phyloP scores from a whole-genome alignment of 2,888 invertebrate species.

The Yponomeuta plumbellus region DNA sequence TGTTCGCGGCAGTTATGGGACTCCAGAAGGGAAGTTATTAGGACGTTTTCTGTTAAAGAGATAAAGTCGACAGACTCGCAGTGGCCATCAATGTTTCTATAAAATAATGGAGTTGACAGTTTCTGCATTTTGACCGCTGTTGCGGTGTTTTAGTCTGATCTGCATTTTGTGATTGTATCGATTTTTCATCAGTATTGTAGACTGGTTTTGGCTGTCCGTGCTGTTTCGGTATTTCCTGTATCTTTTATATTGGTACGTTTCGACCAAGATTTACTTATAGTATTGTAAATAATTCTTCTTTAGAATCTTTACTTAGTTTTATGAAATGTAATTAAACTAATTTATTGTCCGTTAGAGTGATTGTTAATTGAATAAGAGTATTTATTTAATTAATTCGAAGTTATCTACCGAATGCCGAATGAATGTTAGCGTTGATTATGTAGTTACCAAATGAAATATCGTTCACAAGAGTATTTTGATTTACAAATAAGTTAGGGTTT shows the following conservation, averaged over 20 bases:
- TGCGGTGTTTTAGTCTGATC: not conserved
- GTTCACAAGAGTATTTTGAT: conserved; percentile 23
- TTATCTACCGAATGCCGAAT: conserved; percentile 2
- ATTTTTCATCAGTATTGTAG: not conserved
- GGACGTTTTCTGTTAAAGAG: conserved; percentile 14
- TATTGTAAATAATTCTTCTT: conserved; percentile 4
- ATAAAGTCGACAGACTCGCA: conserved; percentile 48
- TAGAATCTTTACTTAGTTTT: not conserved
- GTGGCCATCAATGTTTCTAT: conserved; percentile 46
- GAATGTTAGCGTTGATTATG: conserved; percentile 21
- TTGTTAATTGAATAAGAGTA: conserved; percentile 33
- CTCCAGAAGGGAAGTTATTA: conserved; percentile 75
- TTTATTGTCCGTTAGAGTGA: conserved; percentile 21
- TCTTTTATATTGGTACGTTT: not conserved
- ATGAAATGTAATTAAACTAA: not conserved
- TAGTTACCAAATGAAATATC: conserved; percentile 45
- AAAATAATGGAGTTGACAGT: conserved; percentile 26
- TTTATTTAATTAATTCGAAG: conserved; percentile 37
- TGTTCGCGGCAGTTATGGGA: conserved; percentile 89
- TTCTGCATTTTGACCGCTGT: conserved; percentile 22
- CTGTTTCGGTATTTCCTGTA: not conserved
- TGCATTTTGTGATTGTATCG: not conserved
- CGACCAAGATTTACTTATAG: not conserved
- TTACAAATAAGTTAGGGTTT: conserved; percentile 13
- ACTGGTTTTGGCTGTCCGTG: not conserved